These are phyloP conservation scores for Cladopsammia gracilis DNA, from an alignment of 64 coral and sea anemone species.

Conservation along the genomic window DNA sequence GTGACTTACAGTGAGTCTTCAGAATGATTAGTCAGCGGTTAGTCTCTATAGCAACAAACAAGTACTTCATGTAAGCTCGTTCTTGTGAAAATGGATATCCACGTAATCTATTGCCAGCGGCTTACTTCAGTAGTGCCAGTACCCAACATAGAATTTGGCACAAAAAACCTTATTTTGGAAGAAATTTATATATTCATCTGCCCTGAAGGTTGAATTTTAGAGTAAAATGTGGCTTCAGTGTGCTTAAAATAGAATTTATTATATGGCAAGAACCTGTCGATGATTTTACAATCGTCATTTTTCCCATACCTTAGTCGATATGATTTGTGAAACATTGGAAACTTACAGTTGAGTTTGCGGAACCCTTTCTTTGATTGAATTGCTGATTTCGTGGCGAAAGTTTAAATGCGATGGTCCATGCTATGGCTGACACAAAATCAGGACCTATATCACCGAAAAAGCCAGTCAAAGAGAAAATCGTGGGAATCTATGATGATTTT, in stretches of 20 bases:
- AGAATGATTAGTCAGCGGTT: background rate
- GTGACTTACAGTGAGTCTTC: conserved; percentile 7
- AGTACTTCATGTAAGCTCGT: no score
- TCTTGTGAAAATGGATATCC: no score
- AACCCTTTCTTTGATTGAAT: background rate
- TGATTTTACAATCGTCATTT: background rate
- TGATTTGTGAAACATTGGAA: background rate
- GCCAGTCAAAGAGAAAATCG: conserved; percentile 91
- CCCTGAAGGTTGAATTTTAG: background rate
- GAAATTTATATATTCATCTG: background rate
- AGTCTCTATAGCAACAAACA: background rate
- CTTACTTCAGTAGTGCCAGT: conserved; percentile 17
- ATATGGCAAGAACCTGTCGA: background rate
- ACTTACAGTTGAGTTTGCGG: background rate
- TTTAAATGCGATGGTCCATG: conserved; percentile 32
- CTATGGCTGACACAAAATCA: conserved; percentile 39
- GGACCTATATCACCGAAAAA: conserved; percentile 85
- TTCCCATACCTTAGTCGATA: background rate
- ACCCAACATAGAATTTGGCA: background rate
- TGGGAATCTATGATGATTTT: conserved; percentile 96
- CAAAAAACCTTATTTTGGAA: background rate
- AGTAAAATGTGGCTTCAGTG: background rate
- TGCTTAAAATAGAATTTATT: background rate
- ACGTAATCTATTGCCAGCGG: background rate
- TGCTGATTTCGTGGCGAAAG: background rate